Evolutionary conservation across 2,888 invertebrate species (phyloP).

Genomic region (Phyto melanocephala): DNA sequence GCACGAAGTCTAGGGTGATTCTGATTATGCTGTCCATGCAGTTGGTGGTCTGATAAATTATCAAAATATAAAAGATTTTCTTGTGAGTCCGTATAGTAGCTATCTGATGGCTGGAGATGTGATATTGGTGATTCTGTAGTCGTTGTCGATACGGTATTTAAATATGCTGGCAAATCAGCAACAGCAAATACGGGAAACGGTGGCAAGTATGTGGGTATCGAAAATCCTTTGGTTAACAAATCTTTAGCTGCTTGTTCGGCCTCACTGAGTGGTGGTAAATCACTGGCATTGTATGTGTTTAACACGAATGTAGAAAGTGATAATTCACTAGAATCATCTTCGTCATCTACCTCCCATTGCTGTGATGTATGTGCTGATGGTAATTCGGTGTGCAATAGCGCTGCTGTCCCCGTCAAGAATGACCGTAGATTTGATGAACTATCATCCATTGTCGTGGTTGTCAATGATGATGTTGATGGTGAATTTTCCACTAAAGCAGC

Average conservation of each 20-base stretch:
- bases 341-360: conserved; percentile 20
- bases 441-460: conserved; percentile 40
- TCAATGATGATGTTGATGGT: conserved; percentile 65
- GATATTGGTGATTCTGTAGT: conserved; percentile 62
- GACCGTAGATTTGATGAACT: conserved; percentile 35
- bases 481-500: conserved; percentile 47
- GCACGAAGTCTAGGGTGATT: conserved; percentile 47
- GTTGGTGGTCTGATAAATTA: conserved; percentile 57
- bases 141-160: conserved; percentile 69
- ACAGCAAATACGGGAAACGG: conserved; percentile 75
- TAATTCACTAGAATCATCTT: conserved; percentile 54
- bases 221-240: conserved; percentile 75
- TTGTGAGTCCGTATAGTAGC: conserved; percentile 66
- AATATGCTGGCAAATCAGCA: conserved; percentile 73
- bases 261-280: conserved; percentile 60
- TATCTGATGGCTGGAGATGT: conserved; percentile 67
- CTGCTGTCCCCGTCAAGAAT: conserved; percentile 34
- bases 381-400: conserved; percentile 30
- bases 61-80: conserved; percentile 55
- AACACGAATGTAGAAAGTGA: conserved; percentile 50
- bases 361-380: conserved; percentile 29
- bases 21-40: conserved; percentile 28
- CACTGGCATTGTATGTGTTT: conserved; percentile 50
- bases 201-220: conserved; percentile 75
- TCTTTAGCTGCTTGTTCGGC: conserved; percentile 68